phyloP scores from a whole-genome alignment of 2,113 vertebrate genomes.

The Canis aureus region DNA sequence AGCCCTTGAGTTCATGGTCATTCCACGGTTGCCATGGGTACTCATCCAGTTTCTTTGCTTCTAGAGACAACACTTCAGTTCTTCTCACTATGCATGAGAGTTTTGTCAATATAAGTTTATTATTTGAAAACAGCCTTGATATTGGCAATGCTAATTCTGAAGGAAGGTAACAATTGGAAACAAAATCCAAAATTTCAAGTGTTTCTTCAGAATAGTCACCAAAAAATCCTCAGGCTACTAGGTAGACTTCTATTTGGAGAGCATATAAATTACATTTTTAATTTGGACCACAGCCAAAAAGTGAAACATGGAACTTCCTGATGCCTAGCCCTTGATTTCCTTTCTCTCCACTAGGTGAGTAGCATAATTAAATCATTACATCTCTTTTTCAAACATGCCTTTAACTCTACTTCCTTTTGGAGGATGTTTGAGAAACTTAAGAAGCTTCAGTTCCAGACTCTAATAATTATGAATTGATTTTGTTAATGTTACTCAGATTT shows the following conservation, averaged over 20 bases:
- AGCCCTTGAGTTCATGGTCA: background rate
- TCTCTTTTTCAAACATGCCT: background rate
- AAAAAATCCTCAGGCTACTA: background rate
- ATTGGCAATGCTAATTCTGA: background rate
- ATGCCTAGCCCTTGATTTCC: background rate
- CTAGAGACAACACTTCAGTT: background rate
- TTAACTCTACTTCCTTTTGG: background rate
- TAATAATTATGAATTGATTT: background rate
- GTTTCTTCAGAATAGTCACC: background rate
- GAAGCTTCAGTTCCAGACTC: background rate
- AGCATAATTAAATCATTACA: background rate
- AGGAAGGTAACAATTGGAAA: background rate
- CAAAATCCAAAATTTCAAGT: background rate
- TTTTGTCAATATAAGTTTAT: background rate
- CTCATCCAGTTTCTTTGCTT: background rate
- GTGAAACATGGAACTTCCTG: background rate
- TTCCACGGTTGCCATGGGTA: background rate
- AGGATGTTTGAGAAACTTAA: background rate
- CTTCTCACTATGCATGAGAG: background rate
- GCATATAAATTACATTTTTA: background rate
- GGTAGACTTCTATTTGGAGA: background rate
- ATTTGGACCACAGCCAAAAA: background rate
- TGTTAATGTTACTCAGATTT: background rate
- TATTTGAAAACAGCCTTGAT: background rate
- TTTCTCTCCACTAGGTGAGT: background rate